Conservation (phyloP, 2,797 vertebrate genomes). For the Sandelia bainsii region DNA sequence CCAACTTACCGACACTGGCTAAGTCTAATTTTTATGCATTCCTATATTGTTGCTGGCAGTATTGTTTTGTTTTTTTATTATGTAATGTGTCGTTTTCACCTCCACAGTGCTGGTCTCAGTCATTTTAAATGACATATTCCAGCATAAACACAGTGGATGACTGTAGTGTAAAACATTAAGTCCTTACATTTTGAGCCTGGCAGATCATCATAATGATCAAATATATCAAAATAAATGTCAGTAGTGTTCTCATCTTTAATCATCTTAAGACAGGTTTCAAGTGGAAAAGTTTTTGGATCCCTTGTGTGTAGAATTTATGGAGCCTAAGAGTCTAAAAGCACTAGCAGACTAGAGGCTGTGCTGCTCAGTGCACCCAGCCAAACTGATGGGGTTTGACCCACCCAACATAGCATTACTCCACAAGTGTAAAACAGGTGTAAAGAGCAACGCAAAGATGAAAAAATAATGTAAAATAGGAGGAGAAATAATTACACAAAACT, state of each 20-base stretch:
- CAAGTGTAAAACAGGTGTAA: slow-evolving; percentile 19
- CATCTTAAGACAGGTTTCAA: neutral
- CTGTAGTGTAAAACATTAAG: too few species aligned
- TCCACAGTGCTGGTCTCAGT: too few species aligned
- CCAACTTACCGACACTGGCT: too few species aligned
- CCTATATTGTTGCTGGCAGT: too few species aligned
- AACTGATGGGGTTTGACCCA: slow-evolving; percentile 18
- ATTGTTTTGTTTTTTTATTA: too few species aligned
- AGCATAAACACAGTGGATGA: too few species aligned
- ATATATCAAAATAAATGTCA: neutral
- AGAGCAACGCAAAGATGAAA: neutral
- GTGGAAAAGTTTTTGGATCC: neutral
- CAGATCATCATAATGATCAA: neutral
- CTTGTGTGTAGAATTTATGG: slow-evolving; percentile 16
- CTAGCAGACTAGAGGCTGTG: slow-evolving; percentile 17
- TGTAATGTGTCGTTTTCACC: too few species aligned
- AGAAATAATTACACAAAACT: neutral
- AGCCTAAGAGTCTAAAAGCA: slow-evolving; percentile 13
- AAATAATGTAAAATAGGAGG: neutral
- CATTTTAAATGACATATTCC: neutral
- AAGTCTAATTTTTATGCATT: too few species aligned
- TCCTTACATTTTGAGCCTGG: too few species aligned
- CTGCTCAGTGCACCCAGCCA: slow-evolving; percentile 8
- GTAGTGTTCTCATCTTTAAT: neutral
- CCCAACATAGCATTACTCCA: slow-evolving; percentile 4